Percentiles rank a stretch among this genome's conserved stretches.
These are phyloP conservation scores for Eucidaris tribuloides DNA, from an alignment of 35 echinoderm and acorn worm genomes.

Conservation along the genomic window DNA sequence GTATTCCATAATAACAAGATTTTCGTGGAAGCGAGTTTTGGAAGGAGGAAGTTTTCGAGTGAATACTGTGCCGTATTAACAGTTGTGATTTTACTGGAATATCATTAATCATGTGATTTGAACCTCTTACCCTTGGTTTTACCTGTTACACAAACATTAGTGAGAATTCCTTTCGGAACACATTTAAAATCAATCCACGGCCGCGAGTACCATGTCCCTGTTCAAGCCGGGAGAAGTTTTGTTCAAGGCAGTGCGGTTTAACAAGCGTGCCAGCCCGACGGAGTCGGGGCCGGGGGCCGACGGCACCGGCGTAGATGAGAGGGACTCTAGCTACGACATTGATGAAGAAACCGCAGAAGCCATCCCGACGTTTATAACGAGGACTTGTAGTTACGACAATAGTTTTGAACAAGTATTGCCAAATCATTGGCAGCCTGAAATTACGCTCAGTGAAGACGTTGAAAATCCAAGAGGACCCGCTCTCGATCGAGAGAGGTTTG, in stretches of 20 bases:
- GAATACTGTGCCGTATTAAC: too few species aligned
- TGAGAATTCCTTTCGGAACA: too few species aligned
- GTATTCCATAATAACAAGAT: too few species aligned
- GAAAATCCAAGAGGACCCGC: conserved; percentile 47
- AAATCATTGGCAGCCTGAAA: conserved; percentile 16
- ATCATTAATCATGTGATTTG: too few species aligned
- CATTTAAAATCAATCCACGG: too few species aligned
- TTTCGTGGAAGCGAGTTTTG: too few species aligned
- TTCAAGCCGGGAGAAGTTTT: not conserved
- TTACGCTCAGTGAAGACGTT: conserved; percentile 34
- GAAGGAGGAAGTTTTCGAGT: too few species aligned
- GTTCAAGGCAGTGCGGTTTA: conserved; percentile 2
- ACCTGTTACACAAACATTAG: too few species aligned
- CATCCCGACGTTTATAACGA: conserved; percentile 20
- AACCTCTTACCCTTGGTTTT: too few species aligned
- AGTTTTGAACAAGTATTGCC: conserved; percentile 88
- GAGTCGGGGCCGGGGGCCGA: not conserved
- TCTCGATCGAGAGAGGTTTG: conserved; percentile 71
- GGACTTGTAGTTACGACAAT: conserved; percentile 87
- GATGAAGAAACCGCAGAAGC: not conserved
- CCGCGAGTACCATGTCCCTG: not conserved
- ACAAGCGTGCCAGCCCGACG: conserved; percentile 10
- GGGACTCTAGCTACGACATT: not conserved
- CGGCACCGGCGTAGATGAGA: not conserved
- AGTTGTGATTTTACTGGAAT: too few species aligned